Conservation (phyloP, 53 echinoderm and acorn worm species). For the Patiria pectinifera region DNA sequence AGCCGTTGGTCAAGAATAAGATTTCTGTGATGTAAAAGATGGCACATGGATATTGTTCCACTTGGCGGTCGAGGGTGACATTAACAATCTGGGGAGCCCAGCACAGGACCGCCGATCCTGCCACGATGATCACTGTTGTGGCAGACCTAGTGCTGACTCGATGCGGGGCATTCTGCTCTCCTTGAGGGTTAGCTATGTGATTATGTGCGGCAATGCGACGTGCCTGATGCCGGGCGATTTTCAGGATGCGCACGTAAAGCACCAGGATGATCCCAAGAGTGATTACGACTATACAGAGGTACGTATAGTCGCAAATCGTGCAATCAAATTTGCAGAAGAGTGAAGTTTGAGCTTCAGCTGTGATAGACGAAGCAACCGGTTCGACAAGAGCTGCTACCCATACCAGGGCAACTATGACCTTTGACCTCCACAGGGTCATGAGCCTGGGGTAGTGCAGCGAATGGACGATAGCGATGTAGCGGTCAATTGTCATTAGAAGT, state of each 20-base stretch:
- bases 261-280: neutral
- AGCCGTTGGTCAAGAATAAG: slow-evolving; percentile 14
- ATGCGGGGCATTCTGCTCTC: neutral
- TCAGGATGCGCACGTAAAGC: neutral
- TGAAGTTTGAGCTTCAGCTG: no score
- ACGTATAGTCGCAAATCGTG: neutral
- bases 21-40: neutral
- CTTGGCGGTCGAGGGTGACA: neutral
- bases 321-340: neutral
- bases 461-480: slow-evolving; percentile 21
- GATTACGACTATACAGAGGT: neutral
- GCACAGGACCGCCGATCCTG: neutral
- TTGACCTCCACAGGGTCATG: slow-evolving; percentile 10
- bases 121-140: slow-evolving; percentile 31
- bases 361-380: no score
- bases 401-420: neutral
- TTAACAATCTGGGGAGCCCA: slow-evolving; percentile 8
- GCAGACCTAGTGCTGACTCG: slow-evolving; percentile 15
- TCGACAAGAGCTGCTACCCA: neutral
- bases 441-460: slow-evolving; percentile 26
- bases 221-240: slow-evolving; percentile 2
- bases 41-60: no score
- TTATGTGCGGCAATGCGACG: slow-evolving; percentile 9
- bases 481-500: slow-evolving; percentile 24
- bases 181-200: neutral